These are phyloP conservation scores for Amphiprion clarkii DNA, from an alignment of 2,797 vertebrate genomes.

Conservation along the genomic window DNA sequence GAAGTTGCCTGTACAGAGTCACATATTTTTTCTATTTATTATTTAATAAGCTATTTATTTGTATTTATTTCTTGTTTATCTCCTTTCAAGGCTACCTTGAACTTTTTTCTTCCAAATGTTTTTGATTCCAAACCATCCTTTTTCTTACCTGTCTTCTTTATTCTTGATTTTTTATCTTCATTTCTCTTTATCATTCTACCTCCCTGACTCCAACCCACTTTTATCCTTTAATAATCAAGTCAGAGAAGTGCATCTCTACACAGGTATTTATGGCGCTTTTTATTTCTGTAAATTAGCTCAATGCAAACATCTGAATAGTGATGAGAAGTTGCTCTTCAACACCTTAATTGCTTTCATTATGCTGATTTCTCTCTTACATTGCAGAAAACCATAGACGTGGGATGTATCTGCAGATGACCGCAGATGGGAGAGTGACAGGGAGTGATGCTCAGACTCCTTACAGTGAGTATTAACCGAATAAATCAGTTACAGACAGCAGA, in stretches of 20 bases:
- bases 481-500: background rate
- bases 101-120: conserved; percentile 63
- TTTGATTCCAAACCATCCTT: conserved; percentile 31
- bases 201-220: conserved; percentile 79
- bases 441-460: conserved; percentile 64
- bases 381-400: conserved; percentile 80
- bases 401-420: conserved; percentile 80
- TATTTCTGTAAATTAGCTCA: background rate
- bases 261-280: conserved; percentile 72
- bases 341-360: background rate
- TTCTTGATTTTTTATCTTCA: conserved; percentile 62
- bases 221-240: conserved; percentile 74
- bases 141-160: conserved; percentile 34
- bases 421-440: conserved; percentile 80
- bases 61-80: conserved; percentile 50
- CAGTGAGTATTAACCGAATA: conserved; percentile 73
- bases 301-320: background rate
- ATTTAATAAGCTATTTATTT: conserved; percentile 44
- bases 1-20: conserved; percentile 5
- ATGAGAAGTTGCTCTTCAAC: background rate
- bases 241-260: conserved; percentile 83
- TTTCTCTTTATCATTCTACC: conserved; percentile 68
- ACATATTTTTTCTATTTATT: conserved; percentile 32
- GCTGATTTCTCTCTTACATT: conserved; percentile 15
- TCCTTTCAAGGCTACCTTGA: background rate